Evolutionary conservation across 1,140 invertebrate genomes (phyloP), one percentile per base, ranked within the genome.

Genomic region (Drosophila obscura): DNA sequence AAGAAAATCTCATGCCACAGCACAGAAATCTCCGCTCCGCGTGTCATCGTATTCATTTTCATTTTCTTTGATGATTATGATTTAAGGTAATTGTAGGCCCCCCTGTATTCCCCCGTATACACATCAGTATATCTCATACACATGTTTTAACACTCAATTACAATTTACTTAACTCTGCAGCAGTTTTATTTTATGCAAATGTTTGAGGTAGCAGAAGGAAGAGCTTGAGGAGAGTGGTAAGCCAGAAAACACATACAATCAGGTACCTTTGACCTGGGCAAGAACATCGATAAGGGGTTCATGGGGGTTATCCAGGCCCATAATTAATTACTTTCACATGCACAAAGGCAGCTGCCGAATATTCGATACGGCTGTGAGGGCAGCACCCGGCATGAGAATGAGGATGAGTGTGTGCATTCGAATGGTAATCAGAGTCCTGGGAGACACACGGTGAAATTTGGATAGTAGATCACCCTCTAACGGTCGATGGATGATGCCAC

Each of bases 1-100:
- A 41, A 31, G 26, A 22, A 22, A 24, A 8, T 31, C 55, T 61
- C 62, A 67, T 53, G 77, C 68, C 43, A 87, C 68, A 87, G 74
- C 74, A 81, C 48, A 55, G 61, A 63, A 75, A 75, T 31, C 31
- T 41, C 44, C 16, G 31, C 11, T 22, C 22, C n/a, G 19, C 35
- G 35, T 39, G 8, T 13, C 35, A 49, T 51, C 44, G 68, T 69
- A 69, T 69, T 58, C 66, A 45, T 69, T 65, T 69, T 69, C 45
- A 69, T 69, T 58, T 68, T 26, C 39, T 59, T 62, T 45, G 62
- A 61, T 81, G 72, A 74, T 81, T 81, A 58, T 64, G 79, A 82
- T 82, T 81, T 65, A 82, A 82, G 60, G 57, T 66, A 64, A 72
- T 52, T 80, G 35, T 4, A 13, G 66, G 66, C 51, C 51, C 49